A percentile compares a stretch with the other conserved stretches of the same genome.
These are phyloP conservation scores for Caenorhabditis doughertyi DNA, from an alignment of 2,888 invertebrate species.

Conservation along the genomic window DNA sequence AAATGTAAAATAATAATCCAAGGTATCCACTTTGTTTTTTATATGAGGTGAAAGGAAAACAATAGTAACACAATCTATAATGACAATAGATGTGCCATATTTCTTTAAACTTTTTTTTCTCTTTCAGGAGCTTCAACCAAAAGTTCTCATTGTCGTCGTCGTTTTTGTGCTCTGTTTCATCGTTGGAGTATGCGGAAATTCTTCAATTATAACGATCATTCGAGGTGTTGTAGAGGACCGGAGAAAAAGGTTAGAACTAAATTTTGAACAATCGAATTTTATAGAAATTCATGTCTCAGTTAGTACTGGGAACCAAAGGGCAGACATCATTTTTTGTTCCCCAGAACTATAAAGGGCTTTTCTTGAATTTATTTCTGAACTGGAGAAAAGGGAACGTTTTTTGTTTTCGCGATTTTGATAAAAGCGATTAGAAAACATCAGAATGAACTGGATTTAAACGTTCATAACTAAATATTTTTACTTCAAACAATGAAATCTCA, in stretches of 20 bases:
- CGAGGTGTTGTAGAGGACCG: conserved; percentile 77
- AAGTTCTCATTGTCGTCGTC: conserved; percentile 77
- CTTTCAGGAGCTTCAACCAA: conserved; percentile 80
- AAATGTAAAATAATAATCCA: not conserved
- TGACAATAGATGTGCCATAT: too few relatives aligned
- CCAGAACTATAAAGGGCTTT: too few relatives aligned
- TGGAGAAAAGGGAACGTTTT: too few relatives aligned
- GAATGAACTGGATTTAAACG: too few relatives aligned
- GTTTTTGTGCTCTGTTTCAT: conserved; percentile 80
- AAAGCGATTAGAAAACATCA: not conserved
- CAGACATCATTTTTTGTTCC: too few relatives aligned
- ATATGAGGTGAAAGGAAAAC: not conserved
- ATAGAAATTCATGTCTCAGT: too few relatives aligned
- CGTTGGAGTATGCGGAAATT: conserved; percentile 80
- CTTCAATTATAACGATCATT: conserved; percentile 79
- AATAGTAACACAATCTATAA: too few relatives aligned
- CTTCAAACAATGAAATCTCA: not conserved
- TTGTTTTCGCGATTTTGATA: too few relatives aligned
- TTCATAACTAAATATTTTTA: too few relatives aligned
- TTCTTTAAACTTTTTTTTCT: too few relatives aligned
- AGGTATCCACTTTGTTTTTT: not conserved
- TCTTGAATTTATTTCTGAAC: too few relatives aligned
- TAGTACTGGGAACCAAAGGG: too few relatives aligned
- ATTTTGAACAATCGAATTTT: not conserved
- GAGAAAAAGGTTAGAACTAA: conserved; percentile 28